Base-by-base conservation (phyloP, 2,113 vertebrate genomes). In the Percopsis transmontana region DNA sequence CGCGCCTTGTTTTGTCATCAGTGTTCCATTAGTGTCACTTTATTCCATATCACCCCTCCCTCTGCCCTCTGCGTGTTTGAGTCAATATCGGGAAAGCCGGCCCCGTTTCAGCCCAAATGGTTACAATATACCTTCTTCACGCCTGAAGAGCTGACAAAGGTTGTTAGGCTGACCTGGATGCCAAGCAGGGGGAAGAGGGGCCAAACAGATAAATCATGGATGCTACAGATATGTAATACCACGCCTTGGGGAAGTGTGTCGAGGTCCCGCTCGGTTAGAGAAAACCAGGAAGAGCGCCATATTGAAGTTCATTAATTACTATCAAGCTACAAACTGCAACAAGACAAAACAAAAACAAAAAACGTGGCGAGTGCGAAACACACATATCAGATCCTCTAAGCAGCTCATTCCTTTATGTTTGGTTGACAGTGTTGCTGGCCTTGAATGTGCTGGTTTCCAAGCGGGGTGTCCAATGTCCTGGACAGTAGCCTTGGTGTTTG, bases 21-120 rank as follows among this genome's bases (percentile, higher is more conserved):
- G 62, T 89, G 88, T 73, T 90, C 92, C 89, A 93, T 93, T 93
- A 92, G 91, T 92, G 93, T 93, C 92, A 93, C 83, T 91, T 93
- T 90, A 90, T 89, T 87, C 88, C 71, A 15, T 76, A 70, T 70
- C 75, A 81, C 84, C 84, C 85, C 85, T 86, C 87, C 86, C 85
- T 78, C 85, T 77, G 64, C 81, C 68, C 75, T 78, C 66, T 4
- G 77, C 58, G 71, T 67, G 80, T 87, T 82, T 81, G 85, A 90
- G 87, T 85, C 85, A 87, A 86, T 90, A 92, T 89, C 91, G 91
- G 92, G 92, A 93, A 92, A 84, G 82, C 75, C 62, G 72, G 79
- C 87, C 86, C 79, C 67, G 80, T 90, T 90, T 90, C 85, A 83
- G 84, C 88, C 88, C 87, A 87, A 87, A 91, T 90, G 87, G 90